Percentiles rank a stretch among this genome's conserved stretches.
These are phyloP conservation scores for Tursiops truncatus DNA, from an alignment of 2,113 vertebrate species.

Conservation along the genomic window DNA sequence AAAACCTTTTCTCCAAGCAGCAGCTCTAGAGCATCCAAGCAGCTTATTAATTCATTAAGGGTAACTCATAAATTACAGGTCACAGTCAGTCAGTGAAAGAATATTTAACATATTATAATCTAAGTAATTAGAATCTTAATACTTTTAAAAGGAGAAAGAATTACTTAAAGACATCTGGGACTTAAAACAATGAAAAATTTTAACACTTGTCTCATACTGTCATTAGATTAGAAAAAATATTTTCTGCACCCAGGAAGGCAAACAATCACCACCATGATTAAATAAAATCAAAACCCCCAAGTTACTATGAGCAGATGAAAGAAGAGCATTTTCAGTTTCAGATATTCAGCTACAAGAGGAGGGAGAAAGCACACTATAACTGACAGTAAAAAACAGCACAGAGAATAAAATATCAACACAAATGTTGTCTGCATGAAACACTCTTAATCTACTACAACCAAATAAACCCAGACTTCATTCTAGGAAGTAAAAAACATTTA, in stretches of 20 bases:
- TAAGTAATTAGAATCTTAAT: conserved; percentile 38
- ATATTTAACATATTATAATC: conserved; percentile 21
- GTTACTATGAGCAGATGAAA: background rate
- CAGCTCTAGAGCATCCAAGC: background rate
- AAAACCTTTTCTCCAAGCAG: background rate
- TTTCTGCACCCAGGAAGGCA: background rate
- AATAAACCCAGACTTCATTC: background rate
- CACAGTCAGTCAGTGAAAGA: background rate
- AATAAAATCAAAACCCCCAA: conserved; percentile 27
- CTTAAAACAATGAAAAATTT: conserved; percentile 6
- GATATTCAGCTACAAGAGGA: background rate
- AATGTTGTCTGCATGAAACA: background rate
- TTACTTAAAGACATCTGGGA: background rate
- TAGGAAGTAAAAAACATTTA: background rate
- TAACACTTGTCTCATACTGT: background rate
- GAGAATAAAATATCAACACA: background rate
- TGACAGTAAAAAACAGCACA: background rate
- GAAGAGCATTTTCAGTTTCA: background rate
- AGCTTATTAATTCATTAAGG: background rate
- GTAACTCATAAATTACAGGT: background rate
- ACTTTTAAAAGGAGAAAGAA: conserved; percentile 33
- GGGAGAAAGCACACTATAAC: background rate
- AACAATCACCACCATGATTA: conserved; percentile 16
- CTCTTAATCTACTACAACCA: background rate
- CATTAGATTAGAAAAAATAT: conserved; percentile 18